A percentile compares a stretch with the other conserved stretches of the same genome.
These are phyloP conservation scores for Cerceris rybyensis DNA, from an alignment of 2,888 invertebrate genomes.

Conservation along the genomic window DNA sequence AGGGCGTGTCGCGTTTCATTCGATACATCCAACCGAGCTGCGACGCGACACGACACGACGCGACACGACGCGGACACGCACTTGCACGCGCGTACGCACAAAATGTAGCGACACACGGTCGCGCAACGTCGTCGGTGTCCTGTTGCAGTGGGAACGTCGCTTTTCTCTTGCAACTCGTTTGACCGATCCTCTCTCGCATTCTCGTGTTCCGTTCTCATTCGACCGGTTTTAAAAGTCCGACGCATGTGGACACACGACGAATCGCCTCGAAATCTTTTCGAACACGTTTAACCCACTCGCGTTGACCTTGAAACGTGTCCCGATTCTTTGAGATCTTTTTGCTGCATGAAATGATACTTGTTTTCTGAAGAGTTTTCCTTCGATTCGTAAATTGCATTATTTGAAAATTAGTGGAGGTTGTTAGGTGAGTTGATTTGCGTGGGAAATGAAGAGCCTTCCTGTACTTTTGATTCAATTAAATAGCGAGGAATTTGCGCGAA, in stretches of 20 bases:
- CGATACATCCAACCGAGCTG: slow-evolving; percentile 43
- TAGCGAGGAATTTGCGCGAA: no score
- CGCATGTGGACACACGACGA: neutral
- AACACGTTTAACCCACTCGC: neutral
- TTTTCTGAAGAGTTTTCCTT: no score
- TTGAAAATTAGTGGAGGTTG: no score
- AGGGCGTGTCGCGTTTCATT: slow-evolving; percentile 62
- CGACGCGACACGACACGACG: slow-evolving; percentile 30
- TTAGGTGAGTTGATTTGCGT: no score
- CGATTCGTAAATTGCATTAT: no score
- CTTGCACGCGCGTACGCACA: slow-evolving; percentile 25
- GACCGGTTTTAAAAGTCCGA: slow-evolving; percentile 58
- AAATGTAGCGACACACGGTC: slow-evolving; percentile 34
- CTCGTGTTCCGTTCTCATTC: slow-evolving; percentile 57
- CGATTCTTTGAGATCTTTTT: neutral
- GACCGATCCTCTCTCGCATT: slow-evolving; percentile 49
- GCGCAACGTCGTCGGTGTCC: slow-evolving; percentile 62
- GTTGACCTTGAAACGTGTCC: neutral
- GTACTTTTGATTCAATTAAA: no score
- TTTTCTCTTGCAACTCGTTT: slow-evolving; percentile 59
- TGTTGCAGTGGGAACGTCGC: slow-evolving; percentile 71
- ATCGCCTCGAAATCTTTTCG: slow-evolving; percentile 12
- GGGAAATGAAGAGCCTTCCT: no score
- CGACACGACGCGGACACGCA: slow-evolving; percentile 34
- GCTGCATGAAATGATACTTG: no score